phyloP scores from a whole-genome alignment of 2,888 invertebrate species.

The Desoria tigrina region DNA sequence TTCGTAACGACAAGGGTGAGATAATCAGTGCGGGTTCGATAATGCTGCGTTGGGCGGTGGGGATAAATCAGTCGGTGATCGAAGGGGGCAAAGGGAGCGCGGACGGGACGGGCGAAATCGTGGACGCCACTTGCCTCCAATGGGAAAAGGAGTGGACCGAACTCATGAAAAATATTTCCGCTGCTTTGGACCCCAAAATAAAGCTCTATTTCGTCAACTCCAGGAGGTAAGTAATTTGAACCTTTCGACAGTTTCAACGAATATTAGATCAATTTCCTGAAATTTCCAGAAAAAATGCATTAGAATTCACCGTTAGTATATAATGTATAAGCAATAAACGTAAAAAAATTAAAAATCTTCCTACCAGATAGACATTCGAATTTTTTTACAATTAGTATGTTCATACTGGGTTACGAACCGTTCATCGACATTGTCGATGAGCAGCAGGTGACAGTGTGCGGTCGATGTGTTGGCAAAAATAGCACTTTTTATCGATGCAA shows the following conservation, averaged over 20 bases:
- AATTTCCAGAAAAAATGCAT: no score
- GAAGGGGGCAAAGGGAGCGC: conserved; percentile 69
- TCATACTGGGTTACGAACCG: no score
- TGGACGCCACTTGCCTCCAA: conserved; percentile 61
- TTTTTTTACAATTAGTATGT: no score
- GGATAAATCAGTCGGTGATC: conserved; percentile 66
- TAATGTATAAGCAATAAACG: no score
- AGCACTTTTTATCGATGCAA: no score
- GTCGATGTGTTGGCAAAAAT: no score
- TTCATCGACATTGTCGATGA: no score
- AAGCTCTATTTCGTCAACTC: conserved; percentile 65
- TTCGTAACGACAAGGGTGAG: conserved; percentile 63
- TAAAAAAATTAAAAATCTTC: no score
- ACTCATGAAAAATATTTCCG: conserved; percentile 58
- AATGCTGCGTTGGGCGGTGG: conserved; percentile 64
- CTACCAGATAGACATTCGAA: no score
- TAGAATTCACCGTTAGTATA: no score
- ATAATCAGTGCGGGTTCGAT: conserved; percentile 67
- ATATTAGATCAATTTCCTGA: no score
- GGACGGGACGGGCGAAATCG: conserved; percentile 75
- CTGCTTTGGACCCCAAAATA: conserved; percentile 55
- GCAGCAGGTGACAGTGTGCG: no score
- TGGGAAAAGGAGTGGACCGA: conserved; percentile 67
- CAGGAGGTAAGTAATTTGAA: conserved; percentile 60
- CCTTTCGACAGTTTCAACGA: not conserved